Evolutionary conservation across 2,888 invertebrate genomes (phyloP).

Genomic region (Caenorhabditis uteleia): DNA sequence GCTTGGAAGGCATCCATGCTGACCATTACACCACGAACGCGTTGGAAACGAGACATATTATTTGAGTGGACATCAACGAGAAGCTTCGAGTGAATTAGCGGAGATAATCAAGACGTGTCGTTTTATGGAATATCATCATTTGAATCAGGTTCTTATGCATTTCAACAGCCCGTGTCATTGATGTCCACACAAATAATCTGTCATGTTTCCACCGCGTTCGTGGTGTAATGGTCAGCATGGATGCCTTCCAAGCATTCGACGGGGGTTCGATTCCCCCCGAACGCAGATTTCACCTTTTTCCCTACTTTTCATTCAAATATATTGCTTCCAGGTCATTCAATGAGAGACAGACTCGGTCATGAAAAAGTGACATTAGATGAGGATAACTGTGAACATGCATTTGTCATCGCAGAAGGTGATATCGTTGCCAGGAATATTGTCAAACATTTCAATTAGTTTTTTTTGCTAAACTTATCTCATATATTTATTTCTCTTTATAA

Average conservation of each 20-base stretch:
- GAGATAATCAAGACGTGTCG: too few relatives aligned
- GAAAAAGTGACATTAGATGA: constrained; percentile 54
- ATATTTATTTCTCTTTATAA: neutral
- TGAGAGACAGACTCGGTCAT: constrained; percentile 37
- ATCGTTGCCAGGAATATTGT: constrained; percentile 53
- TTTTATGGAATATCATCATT: too few relatives aligned
- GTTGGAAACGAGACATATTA: neutral
- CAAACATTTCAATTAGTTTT: constrained; percentile 26
- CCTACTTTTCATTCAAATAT: neutral
- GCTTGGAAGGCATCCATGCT: constrained; percentile 56
- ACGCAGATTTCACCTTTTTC: too few relatives aligned
- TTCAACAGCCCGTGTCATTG: too few relatives aligned
- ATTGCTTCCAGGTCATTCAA: constrained; percentile 30
- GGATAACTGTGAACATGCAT: constrained; percentile 59
- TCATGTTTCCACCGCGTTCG: constrained; percentile 39
- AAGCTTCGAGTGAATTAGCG: too few relatives aligned
- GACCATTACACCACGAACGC: constrained; percentile 55
- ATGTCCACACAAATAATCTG: too few relatives aligned
- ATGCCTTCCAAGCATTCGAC: constrained; percentile 55
- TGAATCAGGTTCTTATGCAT: too few relatives aligned
- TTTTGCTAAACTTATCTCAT: neutral
- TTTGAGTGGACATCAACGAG: neutral
- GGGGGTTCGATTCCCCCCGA: constrained; percentile 53
- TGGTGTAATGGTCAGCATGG: constrained; percentile 57
- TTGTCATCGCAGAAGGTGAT: constrained; percentile 57